Conservation (phyloP, 2,797 vertebrate species). For the Gymnothorax reevesii region DNA sequence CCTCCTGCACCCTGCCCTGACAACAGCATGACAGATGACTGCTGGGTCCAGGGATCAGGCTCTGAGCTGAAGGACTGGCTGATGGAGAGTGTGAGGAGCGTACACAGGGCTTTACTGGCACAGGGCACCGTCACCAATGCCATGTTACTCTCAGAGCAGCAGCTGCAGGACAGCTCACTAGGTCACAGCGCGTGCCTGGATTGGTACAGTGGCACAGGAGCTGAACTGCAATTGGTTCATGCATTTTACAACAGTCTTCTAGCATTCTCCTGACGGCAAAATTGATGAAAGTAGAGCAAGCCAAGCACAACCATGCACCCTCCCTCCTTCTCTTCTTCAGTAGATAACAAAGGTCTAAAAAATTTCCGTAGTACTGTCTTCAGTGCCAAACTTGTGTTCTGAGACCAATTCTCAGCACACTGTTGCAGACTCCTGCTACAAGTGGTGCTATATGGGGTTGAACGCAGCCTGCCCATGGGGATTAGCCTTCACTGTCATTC, state of each 20-base stretch:
- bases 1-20: constrained; percentile 28
- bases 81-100: constrained; percentile 1
- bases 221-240: not conserved
- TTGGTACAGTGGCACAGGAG: not conserved
- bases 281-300: constrained; percentile 35
- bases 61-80: constrained; percentile 21
- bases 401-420: not conserved
- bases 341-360: not conserved
- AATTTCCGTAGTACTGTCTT: not conserved
- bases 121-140: not conserved
- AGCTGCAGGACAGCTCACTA: not conserved
- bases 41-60: constrained; percentile 35
- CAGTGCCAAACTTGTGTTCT: not conserved
- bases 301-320: not conserved
- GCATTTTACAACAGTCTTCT: not conserved
- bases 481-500: not conserved
- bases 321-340: not conserved
- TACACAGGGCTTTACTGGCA: not conserved
- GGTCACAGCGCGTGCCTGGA: not conserved
- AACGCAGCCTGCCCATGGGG: not conserved
- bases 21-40: constrained; percentile 58
- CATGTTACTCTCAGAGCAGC: not conserved
- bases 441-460: not conserved
- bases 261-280: constrained; percentile 18
- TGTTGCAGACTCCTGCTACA: not conserved